Evolutionary conservation across 2,888 invertebrate genomes (phyloP), one percentile per base, ranked within the genome.

Genomic region (Orthosia gothica): DNA sequence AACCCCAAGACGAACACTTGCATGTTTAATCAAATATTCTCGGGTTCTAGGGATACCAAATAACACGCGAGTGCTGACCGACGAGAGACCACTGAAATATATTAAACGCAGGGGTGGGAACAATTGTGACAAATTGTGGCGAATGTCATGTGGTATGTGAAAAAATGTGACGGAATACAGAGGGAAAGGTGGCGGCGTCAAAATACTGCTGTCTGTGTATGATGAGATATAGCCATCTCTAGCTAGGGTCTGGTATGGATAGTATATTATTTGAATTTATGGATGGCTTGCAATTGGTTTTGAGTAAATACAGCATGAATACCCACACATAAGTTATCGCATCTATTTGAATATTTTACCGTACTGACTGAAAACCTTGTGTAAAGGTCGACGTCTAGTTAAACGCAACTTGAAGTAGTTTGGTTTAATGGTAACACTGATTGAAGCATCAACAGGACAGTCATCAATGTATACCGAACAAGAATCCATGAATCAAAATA

Each of bases 91-190:
- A 65, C 74, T 58, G 75, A 81, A 74, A 82, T 71, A 82, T 82
- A 85, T 81, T 85, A 83, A 73, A 74, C 69, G 71, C 62, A 74
- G 82, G 82, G 82, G 70, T 70, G 70, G 70, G 85, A 74, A 85
- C 85, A 82, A 85, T 83, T 84, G 82, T 82, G 85, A 82, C 82
- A 85, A 83, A 83, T 84, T 76, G 82, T 81, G 72, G 73, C 47
- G 26, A 32, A n/a, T 71, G 75, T 65, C 75, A 49, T 75, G 81
- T 69, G 50, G 40, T 52, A 23, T 71, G 68, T 69, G 59, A 73
- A 84, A 85, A 85, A 79, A 78, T 76, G 55, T 77, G 78, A 75
- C 55, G 65, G 15, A 63, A 72, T 45, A 50, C 61, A 70, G 16
- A 69, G 26, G 70, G 73, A 67, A 65, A 20, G 52, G 40, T 45